Evolutionary conservation across 2,797 vertebrate genomes (phyloP).

Genomic region (Spatula clypeata): DNA sequence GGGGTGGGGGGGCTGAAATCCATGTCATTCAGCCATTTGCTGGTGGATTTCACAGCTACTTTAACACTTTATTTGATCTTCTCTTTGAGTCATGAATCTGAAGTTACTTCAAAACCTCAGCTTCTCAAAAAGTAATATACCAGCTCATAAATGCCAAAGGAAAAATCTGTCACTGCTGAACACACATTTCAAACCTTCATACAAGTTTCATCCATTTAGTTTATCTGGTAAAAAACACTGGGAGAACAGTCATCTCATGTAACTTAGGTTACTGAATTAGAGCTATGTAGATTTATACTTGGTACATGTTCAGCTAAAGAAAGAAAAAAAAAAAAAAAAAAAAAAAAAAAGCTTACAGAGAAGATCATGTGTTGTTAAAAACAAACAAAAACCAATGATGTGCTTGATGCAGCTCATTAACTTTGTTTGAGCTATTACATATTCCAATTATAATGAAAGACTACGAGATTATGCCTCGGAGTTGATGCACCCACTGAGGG

Average conservation of each 20-base stretch:
- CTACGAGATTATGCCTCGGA: neutral
- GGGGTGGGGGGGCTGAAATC: neutral
- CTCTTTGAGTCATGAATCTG: neutral
- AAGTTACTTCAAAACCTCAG: neutral
- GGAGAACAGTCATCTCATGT: neutral
- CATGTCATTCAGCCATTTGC: neutral
- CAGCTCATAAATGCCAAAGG: neutral
- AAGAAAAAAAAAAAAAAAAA: neutral
- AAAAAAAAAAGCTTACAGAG: neutral
- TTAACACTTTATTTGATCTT: constrained; percentile 37
- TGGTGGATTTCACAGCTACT: neutral
- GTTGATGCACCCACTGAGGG: neutral
- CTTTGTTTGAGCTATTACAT: neutral
- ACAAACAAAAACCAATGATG: neutral
- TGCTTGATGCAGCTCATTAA: neutral
- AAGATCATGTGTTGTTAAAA: neutral
- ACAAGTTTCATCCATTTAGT: neutral
- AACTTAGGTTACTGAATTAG: neutral
- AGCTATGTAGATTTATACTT: neutral
- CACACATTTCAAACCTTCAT: neutral
- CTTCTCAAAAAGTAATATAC: neutral
- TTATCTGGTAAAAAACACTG: neutral
- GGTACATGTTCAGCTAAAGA: neutral
- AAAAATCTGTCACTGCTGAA: neutral
- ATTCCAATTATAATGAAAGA: neutral